Conservation (phyloP, 2,113 vertebrate species). For the Lucifuga dentata region DNA sequence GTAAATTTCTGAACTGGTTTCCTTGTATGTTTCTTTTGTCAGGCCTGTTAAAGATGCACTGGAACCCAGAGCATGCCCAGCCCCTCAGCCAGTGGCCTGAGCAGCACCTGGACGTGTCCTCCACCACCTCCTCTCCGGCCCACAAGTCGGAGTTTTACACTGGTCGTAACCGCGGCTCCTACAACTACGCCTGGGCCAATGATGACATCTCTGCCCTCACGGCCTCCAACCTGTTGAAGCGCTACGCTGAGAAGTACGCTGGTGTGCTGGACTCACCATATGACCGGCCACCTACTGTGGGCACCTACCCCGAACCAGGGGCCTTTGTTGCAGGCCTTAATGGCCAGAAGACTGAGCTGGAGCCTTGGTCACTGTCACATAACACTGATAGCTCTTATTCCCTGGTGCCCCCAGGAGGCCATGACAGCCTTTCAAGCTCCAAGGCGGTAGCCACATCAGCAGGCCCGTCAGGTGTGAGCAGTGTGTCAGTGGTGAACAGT, state of each 20-base stretch:
- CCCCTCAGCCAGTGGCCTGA: conserved; percentile 98
- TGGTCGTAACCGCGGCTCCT: conserved; percentile 84
- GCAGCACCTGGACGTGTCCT: conserved; percentile 98
- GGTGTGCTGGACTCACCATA: conserved; percentile 91
- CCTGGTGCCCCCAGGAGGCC: conserved; percentile 82
- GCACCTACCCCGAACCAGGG: conserved; percentile 84
- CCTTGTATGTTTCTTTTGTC: conserved; percentile 30
- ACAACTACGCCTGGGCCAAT: conserved; percentile 97
- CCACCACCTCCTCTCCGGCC: conserved; percentile 94
- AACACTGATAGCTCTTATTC: conserved; percentile 86
- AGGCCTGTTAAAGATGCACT: conserved; percentile 98
- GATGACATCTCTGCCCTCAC: conserved; percentile 97
- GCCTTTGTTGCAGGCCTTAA: conserved; percentile 87
- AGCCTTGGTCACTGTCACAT: conserved; percentile 89
- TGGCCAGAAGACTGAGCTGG: conserved; percentile 89
- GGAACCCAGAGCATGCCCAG: conserved; percentile 99
- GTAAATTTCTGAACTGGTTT: conserved; percentile 12
- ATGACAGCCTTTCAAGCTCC: conserved; percentile 85
- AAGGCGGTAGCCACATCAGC: conserved; percentile 82
- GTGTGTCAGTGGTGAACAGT: conserved; percentile 84
- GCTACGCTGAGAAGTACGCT: conserved; percentile 97
- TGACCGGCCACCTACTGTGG: conserved; percentile 85
- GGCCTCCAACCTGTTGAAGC: conserved; percentile 96
- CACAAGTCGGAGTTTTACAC: conserved; percentile 92
- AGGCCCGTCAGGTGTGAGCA: conserved; percentile 81